These are phyloP conservation scores for Gymnobelideus leadbeateri DNA, from an alignment of 2,113 vertebrate genomes.

Conservation along the genomic window DNA sequence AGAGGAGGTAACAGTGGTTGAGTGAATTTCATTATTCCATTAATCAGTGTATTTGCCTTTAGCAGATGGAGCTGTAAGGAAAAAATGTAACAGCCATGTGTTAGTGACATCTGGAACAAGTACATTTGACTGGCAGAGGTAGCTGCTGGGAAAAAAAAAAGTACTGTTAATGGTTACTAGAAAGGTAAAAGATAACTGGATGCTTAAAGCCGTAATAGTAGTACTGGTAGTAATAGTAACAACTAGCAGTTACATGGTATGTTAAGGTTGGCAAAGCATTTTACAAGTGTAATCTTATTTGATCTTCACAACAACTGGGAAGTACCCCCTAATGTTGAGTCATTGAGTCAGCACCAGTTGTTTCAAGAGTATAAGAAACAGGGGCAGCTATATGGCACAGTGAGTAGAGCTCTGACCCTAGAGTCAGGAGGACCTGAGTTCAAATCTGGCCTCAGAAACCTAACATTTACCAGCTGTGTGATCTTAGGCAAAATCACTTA, in stretches of 20 bases:
- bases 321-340: background rate
- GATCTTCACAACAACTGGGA: background rate
- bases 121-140: background rate
- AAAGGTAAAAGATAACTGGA: conserved; percentile 6
- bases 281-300: background rate
- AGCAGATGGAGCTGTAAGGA: conserved; percentile 66
- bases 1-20: conserved; percentile 49
- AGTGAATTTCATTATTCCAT: background rate
- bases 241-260: background rate
- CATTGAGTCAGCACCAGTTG: background rate
- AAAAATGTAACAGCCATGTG: conserved; percentile 65
- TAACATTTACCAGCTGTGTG: too few species aligned
- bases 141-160: background rate
- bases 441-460: too few species aligned
- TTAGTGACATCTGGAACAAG: conserved; percentile 63
- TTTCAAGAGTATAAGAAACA: background rate
- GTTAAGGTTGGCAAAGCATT: background rate
- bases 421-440: too few species aligned
- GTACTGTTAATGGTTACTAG: background rate
- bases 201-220: background rate
- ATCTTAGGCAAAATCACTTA: too few species aligned
- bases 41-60: conserved; percentile 71
- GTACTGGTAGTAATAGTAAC: background rate
- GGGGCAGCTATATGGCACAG: too few species aligned
- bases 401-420: too few species aligned